Percentiles rank a stretch among this genome's conserved stretches.
Evolutionary conservation across 1,140 invertebrate species (phyloP).

Genomic region (Aphelinus atriplicis): DNA sequence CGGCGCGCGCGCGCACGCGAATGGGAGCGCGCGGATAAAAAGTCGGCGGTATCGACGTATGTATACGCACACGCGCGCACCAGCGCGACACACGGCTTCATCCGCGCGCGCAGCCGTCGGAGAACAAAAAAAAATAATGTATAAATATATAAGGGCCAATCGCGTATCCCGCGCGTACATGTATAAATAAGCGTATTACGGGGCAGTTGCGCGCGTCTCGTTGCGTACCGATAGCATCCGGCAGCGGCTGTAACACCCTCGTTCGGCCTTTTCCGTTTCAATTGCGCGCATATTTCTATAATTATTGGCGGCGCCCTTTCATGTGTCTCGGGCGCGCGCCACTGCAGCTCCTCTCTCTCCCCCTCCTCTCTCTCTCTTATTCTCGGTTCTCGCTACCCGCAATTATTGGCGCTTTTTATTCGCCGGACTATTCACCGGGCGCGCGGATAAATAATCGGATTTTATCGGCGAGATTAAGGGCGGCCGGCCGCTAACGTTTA

Average conservation of each 20-base stretch:
- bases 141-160: constrained; percentile 42
- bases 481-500: no score
- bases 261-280: constrained; percentile 5
- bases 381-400: no score
- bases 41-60: no score
- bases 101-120: background rate
- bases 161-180: constrained; percentile 47
- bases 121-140: background rate
- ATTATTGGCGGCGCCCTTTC: constrained; percentile 64
- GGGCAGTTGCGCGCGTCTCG: constrained; percentile 30
- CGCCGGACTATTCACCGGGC: constrained; percentile 30
- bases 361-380: no score
- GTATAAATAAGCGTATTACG: constrained; percentile 64
- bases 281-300: constrained; percentile 62
- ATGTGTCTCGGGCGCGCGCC: constrained; percentile 48
- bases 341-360: constrained; percentile 16
- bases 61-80: no score
- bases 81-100: constrained; percentile 3
- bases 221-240: constrained; percentile 53
- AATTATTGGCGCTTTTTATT: constrained; percentile 27
- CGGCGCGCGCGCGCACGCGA: no score
- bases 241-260: constrained; percentile 38
- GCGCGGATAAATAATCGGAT: background rate
- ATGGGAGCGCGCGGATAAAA: no score
- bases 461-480: no score